phyloP scores from a whole-genome alignment of 2,888 invertebrate species.

The Timema podura region DNA sequence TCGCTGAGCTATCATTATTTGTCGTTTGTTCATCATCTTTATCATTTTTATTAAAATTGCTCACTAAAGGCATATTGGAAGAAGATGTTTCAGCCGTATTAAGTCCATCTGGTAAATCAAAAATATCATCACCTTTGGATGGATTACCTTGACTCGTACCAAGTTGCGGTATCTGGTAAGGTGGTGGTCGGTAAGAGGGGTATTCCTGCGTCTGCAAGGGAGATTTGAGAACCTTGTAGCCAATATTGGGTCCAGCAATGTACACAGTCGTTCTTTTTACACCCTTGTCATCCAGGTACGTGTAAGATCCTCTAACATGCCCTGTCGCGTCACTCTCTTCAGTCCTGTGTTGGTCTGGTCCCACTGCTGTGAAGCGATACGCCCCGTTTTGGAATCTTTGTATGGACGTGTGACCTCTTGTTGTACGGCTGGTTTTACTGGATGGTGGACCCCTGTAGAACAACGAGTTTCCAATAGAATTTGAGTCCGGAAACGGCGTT shows the following conservation, averaged over 20 bases:
- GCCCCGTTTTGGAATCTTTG: conserved; percentile 69
- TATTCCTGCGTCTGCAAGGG: conserved; percentile 39
- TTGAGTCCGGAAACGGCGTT: conserved; percentile 61
- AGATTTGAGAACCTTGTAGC: conserved; percentile 59
- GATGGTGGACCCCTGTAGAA: conserved; percentile 26
- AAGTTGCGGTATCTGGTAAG: conserved; percentile 37
- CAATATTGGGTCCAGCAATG: conserved; percentile 73
- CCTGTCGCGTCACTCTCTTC: conserved; percentile 53
- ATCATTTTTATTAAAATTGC: no score
- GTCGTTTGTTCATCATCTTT: no score
- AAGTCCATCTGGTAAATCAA: background rate
- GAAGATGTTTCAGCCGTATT: background rate
- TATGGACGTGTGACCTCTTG: conserved; percentile 65
- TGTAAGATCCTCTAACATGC: conserved; percentile 70
- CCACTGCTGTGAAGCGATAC: conserved; percentile 70
- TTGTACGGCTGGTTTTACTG: conserved; percentile 22
- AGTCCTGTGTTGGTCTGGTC: conserved; percentile 70
- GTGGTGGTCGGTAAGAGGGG: conserved; percentile 45
- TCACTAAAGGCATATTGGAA: background rate
- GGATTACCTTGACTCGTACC: conserved; percentile 1
- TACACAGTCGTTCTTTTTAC: conserved; percentile 72
- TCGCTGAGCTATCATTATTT: no score
- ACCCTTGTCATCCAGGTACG: conserved; percentile 73
- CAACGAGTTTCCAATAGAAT: conserved; percentile 25
- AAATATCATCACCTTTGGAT: background rate